These are phyloP conservation scores for Procavia capensis DNA, from an alignment of 2,113 vertebrate genomes.

Conservation along the genomic window DNA sequence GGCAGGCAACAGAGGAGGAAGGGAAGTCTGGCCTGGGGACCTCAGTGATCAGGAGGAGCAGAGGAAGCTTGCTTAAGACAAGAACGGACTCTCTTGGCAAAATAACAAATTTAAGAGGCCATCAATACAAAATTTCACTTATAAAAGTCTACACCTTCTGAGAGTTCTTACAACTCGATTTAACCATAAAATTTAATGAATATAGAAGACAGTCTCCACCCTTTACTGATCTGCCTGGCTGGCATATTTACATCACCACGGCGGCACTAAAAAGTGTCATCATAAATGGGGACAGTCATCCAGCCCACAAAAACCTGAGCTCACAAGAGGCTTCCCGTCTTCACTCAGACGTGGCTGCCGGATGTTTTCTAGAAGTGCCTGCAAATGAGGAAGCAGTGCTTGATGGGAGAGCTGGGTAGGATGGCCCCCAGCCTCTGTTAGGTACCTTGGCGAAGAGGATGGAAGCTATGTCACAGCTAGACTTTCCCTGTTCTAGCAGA, in stretches of 20 bases:
- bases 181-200: slow-evolving; percentile 34
- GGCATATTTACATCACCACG: not conserved
- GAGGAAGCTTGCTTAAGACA: not conserved
- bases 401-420: not conserved
- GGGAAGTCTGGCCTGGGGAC: not conserved
- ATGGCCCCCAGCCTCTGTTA: not conserved
- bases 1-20: not conserved
- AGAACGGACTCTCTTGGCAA: not conserved
- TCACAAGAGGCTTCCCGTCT: not conserved
- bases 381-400: not conserved
- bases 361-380: not conserved
- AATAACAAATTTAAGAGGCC: not conserved
- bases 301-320: not conserved
- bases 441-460: not conserved
- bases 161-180: not conserved
- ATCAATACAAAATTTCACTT: not conserved
- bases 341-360: not conserved
- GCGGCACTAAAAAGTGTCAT: not conserved
- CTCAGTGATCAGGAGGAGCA: not conserved
- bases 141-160: not conserved
- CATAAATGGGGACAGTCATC: not conserved
- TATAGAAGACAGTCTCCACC: not conserved
- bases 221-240: not conserved
- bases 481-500: not conserved
- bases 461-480: not conserved